Percentiles rank a stretch among this genome's conserved stretches.
Conservation (phyloP, 2,888 invertebrate genomes). For the Caenorhabditis sp. region DNA sequence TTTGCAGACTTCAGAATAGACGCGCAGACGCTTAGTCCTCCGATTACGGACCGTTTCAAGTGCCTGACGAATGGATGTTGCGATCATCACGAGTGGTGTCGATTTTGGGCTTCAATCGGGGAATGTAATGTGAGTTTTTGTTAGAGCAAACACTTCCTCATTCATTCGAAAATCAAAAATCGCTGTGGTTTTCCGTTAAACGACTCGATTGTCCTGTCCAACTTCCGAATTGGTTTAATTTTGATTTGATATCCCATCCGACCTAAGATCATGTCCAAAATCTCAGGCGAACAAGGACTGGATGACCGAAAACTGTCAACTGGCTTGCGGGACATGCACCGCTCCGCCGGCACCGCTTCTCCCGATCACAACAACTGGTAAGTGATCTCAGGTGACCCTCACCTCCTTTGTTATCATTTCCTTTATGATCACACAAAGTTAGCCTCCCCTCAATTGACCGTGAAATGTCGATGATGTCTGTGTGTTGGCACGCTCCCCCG, state of each 20-base stretch:
- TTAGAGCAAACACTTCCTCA: too few species aligned
- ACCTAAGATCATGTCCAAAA: too few species aligned
- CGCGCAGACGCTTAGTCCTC: constrained; percentile 68
- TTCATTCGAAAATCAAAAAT: constrained; percentile 14
- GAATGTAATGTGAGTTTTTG: constrained; percentile 67
- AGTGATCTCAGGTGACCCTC: constrained; percentile 33
- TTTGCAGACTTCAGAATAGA: constrained; percentile 35
- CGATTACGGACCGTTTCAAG: constrained; percentile 71
- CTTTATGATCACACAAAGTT: background rate
- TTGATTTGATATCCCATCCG: background rate
- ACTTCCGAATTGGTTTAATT: background rate
- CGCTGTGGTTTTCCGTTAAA: background rate
- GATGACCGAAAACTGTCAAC: constrained; percentile 74
- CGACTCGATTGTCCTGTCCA: too few species aligned
- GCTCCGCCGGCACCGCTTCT: constrained; percentile 61
- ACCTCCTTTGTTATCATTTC: constrained; percentile 26
- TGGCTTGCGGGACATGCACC: constrained; percentile 72
- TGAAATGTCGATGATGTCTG: constrained; percentile 21
- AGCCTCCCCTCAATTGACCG: constrained; percentile 7
- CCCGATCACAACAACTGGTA: constrained; percentile 44
- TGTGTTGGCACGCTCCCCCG: constrained; percentile 19
- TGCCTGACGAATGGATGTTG: constrained; percentile 75
- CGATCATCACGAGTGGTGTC: constrained; percentile 76
- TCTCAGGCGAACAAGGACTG: constrained; percentile 71
- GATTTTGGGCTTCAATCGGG: constrained; percentile 72